Evolutionary conservation across 1,140 invertebrate species (phyloP).

Genomic region (Aphidius gifuensis): DNA sequence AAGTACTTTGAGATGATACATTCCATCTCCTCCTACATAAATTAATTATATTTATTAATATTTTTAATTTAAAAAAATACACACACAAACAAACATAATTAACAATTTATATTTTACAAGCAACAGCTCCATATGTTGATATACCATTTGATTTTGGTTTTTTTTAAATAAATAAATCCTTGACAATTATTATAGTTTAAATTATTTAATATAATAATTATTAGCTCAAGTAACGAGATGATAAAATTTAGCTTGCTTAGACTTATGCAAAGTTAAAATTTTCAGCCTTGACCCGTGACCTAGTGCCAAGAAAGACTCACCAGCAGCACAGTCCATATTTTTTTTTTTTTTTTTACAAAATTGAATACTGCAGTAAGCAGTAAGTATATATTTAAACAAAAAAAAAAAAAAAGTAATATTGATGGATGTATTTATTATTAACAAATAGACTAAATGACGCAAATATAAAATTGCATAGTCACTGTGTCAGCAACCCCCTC

Average conservation of each 20-base stretch:
- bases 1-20: conserved; percentile 92
- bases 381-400: neutral
- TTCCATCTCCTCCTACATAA: conserved; percentile 64
- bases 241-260: neutral
- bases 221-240: neutral
- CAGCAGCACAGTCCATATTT: conserved; percentile 1
- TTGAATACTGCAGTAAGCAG: neutral
- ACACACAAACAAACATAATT: too few relatives aligned
- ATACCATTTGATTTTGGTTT: too few relatives aligned
- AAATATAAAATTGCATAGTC: too few relatives aligned
- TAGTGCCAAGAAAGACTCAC: conserved; percentile 25
- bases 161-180: too few relatives aligned
- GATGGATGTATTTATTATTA: too few relatives aligned
- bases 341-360: conserved; percentile 28
- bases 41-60: neutral
- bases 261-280: conserved; percentile 1
- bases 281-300: conserved; percentile 53
- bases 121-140: too few relatives aligned
- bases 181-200: too few relatives aligned
- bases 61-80: neutral
- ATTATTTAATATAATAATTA: too few relatives aligned
- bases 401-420: too few relatives aligned
- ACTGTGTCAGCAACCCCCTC: too few relatives aligned
- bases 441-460: neutral
- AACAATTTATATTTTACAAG: too few relatives aligned